Percentiles rank a stretch among this genome's conserved stretches.
Evolutionary conservation across 2,113 vertebrate genomes (phyloP).

Genomic region (Ceyx melanurus): DNA sequence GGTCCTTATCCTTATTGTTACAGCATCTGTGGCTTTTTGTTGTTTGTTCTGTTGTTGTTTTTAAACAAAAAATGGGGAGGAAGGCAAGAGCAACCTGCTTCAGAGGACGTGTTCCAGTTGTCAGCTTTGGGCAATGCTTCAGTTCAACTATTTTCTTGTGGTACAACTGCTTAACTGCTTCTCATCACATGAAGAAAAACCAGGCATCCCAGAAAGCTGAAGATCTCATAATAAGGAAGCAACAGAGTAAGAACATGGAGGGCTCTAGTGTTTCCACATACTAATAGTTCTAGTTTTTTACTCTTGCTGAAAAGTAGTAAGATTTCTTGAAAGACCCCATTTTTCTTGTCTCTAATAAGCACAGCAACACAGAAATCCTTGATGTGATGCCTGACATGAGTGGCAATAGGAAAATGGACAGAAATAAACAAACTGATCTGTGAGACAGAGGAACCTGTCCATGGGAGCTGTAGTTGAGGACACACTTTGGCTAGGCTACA

Average conservation of each 20-base stretch:
- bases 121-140: background rate
- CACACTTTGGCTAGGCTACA: background rate
- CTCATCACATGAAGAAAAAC: rapidly evolving
- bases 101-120: background rate
- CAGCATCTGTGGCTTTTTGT: background rate
- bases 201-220: background rate
- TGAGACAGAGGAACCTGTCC: background rate
- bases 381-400: background rate
- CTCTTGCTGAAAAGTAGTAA: background rate
- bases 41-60: no score
- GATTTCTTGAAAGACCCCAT: background rate
- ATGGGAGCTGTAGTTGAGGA: background rate
- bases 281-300: background rate
- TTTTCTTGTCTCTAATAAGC: background rate
- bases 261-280: background rate
- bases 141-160: background rate
- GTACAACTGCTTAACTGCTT: background rate
- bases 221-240: background rate
- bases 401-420: background rate
- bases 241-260: background rate
- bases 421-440: background rate
- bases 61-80: background rate
- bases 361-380: background rate
- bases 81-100: background rate
- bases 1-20: background rate